These are phyloP conservation scores for Hydrolagus affinis DNA, from an alignment of 2,113 vertebrate genomes.

Conservation along the genomic window DNA sequence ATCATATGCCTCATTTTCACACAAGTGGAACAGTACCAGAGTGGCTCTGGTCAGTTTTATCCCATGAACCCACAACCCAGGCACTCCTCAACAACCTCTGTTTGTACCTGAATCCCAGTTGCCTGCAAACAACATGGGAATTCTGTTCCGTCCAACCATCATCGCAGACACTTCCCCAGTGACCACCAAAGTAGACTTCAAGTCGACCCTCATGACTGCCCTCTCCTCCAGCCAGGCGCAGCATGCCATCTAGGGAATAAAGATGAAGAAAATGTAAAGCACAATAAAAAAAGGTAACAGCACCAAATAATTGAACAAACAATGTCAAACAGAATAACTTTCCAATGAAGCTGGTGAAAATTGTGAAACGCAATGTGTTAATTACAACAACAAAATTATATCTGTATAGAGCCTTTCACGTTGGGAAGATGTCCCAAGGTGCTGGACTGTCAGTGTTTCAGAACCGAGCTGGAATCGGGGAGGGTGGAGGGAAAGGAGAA, in stretches of 20 bases:
- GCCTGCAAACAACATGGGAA: constrained; percentile 74
- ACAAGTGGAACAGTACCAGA: too few species aligned
- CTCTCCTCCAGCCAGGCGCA: constrained; percentile 65
- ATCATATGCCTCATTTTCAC: too few species aligned
- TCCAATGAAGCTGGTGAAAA: background rate
- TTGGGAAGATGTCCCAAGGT: too few species aligned
- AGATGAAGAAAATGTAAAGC: background rate
- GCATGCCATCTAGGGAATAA: constrained; percentile 63
- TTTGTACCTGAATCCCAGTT: constrained; percentile 84
- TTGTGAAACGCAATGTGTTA: background rate
- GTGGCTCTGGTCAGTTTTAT: too few species aligned
- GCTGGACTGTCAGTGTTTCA: too few species aligned
- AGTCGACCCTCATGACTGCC: constrained; percentile 35
- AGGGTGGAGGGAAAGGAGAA: too few species aligned
- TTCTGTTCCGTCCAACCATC: constrained; percentile 82
- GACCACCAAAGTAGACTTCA: constrained; percentile 59
- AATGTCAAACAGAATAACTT: background rate
- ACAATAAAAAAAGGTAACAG: background rate
- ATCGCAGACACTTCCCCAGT: constrained; percentile 87
- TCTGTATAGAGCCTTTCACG: too few species aligned
- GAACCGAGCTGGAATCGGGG: too few species aligned
- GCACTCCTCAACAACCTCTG: too few species aligned
- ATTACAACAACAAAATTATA: too few species aligned
- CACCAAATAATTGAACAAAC: background rate
- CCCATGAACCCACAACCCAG: too few species aligned